A percentile compares a stretch with the other conserved stretches of the same genome.
phyloP scores from a whole-genome alignment of 2,888 invertebrate species.

The Smittia sp. region DNA sequence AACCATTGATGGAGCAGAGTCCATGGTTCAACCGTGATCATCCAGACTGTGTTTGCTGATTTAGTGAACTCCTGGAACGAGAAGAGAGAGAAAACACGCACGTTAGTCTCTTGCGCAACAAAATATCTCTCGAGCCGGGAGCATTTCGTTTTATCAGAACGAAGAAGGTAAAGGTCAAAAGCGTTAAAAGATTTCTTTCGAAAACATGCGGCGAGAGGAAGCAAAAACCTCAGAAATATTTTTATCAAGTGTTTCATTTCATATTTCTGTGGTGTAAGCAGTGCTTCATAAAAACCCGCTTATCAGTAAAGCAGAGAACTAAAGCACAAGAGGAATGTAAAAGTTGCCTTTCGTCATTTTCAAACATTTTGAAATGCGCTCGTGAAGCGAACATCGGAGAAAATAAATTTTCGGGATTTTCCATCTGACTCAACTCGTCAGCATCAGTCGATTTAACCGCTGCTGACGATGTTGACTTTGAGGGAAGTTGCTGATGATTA shows the following conservation, averaged over 20 bases:
- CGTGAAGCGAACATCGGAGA: neutral
- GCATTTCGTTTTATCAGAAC: neutral
- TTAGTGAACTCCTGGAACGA: conserved; percentile 7
- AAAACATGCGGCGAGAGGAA: neutral
- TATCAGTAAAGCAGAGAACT: conserved; percentile 31
- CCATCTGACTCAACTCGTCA: neutral
- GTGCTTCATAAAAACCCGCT: conserved; percentile 39
- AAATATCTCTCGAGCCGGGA: neutral
- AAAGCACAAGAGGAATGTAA: conserved; percentile 26
- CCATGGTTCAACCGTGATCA: conserved; percentile 50
- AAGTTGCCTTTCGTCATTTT: neutral
- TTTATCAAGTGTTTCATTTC: conserved; percentile 36
- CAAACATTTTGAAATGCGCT: neutral
- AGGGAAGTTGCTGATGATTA: too few relatives aligned
- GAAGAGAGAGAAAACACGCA: neutral
- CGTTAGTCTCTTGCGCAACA: neutral
- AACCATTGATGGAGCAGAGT: conserved; percentile 62
- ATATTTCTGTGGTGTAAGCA: conserved; percentile 33
- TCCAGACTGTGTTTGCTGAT: neutral
- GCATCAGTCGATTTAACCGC: neutral
- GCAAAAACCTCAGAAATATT: neutral
- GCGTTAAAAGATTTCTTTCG: neutral
- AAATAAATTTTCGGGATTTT: neutral
- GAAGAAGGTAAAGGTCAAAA: conserved; percentile 29
- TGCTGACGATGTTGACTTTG: neutral